These are phyloP conservation scores for Urechis unicinctus DNA, from an alignment of 2,888 invertebrate genomes.

Conservation along the genomic window DNA sequence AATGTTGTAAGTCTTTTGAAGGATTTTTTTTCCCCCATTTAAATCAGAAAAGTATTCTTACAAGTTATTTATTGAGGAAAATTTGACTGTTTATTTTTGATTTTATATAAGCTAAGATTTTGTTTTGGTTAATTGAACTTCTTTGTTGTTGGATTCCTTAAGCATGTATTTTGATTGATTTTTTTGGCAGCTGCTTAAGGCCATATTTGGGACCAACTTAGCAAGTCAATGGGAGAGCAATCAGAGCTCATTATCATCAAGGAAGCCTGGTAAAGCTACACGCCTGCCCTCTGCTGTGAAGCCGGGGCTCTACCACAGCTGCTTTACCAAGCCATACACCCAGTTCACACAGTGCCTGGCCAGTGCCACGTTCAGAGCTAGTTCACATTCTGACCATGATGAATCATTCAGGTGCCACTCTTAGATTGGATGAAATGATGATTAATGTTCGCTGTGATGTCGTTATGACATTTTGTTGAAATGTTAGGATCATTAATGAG, in stretches of 20 bases:
- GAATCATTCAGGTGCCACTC: slow-evolving; percentile 14
- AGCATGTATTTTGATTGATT: background rate
- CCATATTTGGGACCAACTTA: slow-evolving; percentile 71
- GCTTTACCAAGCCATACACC: slow-evolving; percentile 49
- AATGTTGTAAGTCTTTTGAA: too few species aligned
- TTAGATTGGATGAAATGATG: too few species aligned
- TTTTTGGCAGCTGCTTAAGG: slow-evolving; percentile 55
- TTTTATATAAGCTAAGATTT: too few species aligned
- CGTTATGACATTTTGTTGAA: too few species aligned
- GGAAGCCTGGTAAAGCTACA: slow-evolving; percentile 33
- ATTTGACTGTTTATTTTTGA: too few species aligned
- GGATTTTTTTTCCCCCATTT: too few species aligned
- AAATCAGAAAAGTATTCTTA: too few species aligned
- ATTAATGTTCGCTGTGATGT: too few species aligned
- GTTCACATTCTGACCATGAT: slow-evolving; percentile 23
- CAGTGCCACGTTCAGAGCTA: slow-evolving; percentile 34
- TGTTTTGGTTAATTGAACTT: background rate
- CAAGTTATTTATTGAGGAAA: too few species aligned
- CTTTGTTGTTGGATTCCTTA: background rate
- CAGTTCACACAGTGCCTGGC: slow-evolving; percentile 50
- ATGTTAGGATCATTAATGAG: too few species aligned
- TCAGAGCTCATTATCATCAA: background rate
- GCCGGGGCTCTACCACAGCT: slow-evolving; percentile 50
- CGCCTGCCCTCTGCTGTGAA: slow-evolving; percentile 29
- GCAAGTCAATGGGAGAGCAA: slow-evolving; percentile 44